Evolutionary conservation across 2,113 vertebrate genomes (phyloP), one percentile per base, ranked within the genome.

Genomic region (Lagopus leucura): DNA sequence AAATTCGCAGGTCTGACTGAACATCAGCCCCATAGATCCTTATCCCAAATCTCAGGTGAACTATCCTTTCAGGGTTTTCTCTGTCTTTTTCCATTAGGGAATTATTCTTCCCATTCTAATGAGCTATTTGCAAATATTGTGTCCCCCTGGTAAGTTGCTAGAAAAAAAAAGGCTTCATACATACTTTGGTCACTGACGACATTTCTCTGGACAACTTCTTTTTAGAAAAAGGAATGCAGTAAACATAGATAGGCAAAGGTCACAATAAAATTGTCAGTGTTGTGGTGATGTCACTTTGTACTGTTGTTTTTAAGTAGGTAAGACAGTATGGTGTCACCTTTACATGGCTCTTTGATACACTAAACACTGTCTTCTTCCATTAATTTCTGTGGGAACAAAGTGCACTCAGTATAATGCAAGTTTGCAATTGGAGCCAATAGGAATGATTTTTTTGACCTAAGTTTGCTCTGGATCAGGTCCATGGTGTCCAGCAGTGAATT

Each of bases 401-500:
- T 65, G 76, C 65, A 60, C 40, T 81, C 47, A 13, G 22, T 70
- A 16, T 70, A 83, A 61, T 18, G 55, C 38, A 81, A n/a, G 8
- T 75, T 77, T 94, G 52, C 69, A 92, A 69, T 16, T 82, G 86
- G 65, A 93, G 88, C 94, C 85, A 94, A 84, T 0, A 0, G 48
- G 70, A 94, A 81, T 88, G 52, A 83, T 81, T 74, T 88, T 88
- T 83, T 69, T 54, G 85, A 94, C 95, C 91, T 94, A 65, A n/a
- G 82, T 88, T 94, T 95, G 90, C 76, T 84, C 88, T 91, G 91
- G 90, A 94, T 52, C 0, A 3, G 70, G 65, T 89, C 89, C 82
- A 42, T 7, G 48, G 57, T 96, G 86, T 48, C 88, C 88, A 61
- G 73, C 47, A 86, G 73, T 70, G 88, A 91, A 97, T 97, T 96